Base-by-base conservation (phyloP, 2,113 vertebrate species). In the Chloebia gouldiae region DNA sequence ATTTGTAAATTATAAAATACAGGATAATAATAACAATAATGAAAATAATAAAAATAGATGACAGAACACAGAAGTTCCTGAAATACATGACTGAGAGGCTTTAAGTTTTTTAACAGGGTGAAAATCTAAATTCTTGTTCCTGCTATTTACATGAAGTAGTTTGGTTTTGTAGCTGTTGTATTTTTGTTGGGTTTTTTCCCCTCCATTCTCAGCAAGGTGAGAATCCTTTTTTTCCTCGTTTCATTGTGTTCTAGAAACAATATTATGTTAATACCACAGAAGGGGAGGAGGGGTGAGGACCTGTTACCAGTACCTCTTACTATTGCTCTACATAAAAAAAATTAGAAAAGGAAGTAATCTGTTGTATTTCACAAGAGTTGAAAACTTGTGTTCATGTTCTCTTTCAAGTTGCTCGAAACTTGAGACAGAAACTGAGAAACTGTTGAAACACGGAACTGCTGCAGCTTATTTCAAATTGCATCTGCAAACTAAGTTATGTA, bases 191-290 rank as follows among this genome's bases (percentile, higher is more conserved):
- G 0, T 28, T 42, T 25, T 20, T n/a, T 17, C 4, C 7, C 27
- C 2, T 5, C 6, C 1, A 8, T 75, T 86, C 39, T 77, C n/a
- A 78, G 37, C 47, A 86, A n/a, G 28, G 11, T 86, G 59, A 92
- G 42, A 82, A 57, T 88, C 31, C 33, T 82, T 66, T 79, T 25
- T 94, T 94, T 94, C 28, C 37, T 82, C 25, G 92, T 91, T 68
- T 82, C 31, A 24, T 90, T 92, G 71, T 94, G n/a, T 86, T 93
- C 66, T 94, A 82, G 92, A 79, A 96, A 85, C 40, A 82, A 51
- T 80, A 69, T 76, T 79, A 47, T 50, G 44, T 79, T 95, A 80
- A 60, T 71, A 11, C 16, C 15, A 47, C 42, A 60, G 35, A 76
- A 78, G 37, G 15, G 22, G 35, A 87, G 57, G 53, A 20, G 37